A percentile compares a stretch with the other conserved stretches of the same genome.
Evolutionary conservation across 2,113 vertebrate species (phyloP).

Genomic region (Cololabis saira): DNA sequence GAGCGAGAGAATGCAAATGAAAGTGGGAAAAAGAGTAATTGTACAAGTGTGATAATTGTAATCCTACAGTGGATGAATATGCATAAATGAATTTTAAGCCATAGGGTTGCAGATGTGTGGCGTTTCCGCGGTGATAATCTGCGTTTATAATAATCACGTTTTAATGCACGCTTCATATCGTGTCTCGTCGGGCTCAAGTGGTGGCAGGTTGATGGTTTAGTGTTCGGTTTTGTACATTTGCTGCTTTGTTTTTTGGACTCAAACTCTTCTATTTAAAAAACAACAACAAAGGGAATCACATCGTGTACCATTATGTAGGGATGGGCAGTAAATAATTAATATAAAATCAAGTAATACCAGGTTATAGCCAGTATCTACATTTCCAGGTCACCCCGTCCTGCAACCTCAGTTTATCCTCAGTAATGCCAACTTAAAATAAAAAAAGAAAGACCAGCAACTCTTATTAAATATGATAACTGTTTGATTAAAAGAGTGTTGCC

Average conservation of each 20-base stretch:
- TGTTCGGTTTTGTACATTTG: neutral
- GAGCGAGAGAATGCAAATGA: conserved; percentile 32
- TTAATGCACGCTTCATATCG: conserved; percentile 50
- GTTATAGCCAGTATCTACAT: no score
- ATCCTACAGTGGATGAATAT: conserved; percentile 60
- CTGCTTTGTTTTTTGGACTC: neutral
- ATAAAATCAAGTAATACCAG: no score
- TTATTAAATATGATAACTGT: no score
- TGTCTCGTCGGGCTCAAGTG: conserved; percentile 7
- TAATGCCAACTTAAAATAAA: no score
- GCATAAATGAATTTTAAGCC: conserved; percentile 63
- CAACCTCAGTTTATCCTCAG: no score
- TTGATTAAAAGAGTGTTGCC: no score
- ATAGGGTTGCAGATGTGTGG: conserved; percentile 31
- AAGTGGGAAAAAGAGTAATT: conserved; percentile 50
- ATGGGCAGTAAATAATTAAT: no score
- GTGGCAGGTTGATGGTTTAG: neutral
- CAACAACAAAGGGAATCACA: no score
- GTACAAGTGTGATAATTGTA: conserved; percentile 60
- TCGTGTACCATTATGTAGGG: no score
- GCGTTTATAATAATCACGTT: conserved; percentile 30
- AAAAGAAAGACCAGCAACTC: no score
- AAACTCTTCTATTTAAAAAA: neutral
- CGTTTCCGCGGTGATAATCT: conserved; percentile 31
- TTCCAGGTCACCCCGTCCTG: no score